These are phyloP conservation scores for Seriola rivoliana DNA, from an alignment of 2,113 vertebrate genomes.

Conservation along the genomic window DNA sequence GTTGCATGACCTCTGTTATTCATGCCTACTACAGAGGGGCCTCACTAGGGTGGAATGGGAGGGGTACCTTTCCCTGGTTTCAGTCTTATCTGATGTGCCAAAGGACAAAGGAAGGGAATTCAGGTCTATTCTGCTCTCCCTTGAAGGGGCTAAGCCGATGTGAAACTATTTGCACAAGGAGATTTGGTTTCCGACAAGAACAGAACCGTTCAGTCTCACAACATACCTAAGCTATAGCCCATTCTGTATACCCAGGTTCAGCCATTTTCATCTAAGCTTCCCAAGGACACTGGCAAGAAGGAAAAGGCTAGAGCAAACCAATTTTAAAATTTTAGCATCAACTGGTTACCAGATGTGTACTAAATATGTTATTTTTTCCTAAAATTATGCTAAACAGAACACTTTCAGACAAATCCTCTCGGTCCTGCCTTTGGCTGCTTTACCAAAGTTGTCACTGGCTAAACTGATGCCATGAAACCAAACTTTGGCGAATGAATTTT, in stretches of 20 bases:
- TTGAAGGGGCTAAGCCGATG: constrained; percentile 26
- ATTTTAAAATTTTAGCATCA: not conserved
- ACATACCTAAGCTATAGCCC: not conserved
- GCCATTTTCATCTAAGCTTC: not conserved
- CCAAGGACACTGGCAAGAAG: not conserved
- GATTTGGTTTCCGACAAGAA: constrained; percentile 33
- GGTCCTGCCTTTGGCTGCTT: not conserved
- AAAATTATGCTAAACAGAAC: not conserved
- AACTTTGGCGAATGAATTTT: not conserved
- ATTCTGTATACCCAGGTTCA: not conserved
- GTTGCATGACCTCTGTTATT: constrained; percentile 52
- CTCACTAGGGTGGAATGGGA: constrained; percentile 28
- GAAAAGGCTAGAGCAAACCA: not conserved
- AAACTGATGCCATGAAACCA: not conserved
- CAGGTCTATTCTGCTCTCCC: constrained; percentile 14
- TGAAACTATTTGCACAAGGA: constrained; percentile 14
- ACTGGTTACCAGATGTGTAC: not conserved
- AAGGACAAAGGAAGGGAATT: constrained; percentile 46
- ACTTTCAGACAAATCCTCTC: too few relatives aligned
- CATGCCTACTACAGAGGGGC: constrained; percentile 50
- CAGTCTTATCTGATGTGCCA: constrained; percentile 56
- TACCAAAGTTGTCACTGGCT: not conserved
- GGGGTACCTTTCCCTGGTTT: constrained; percentile 35
- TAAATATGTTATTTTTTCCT: not conserved
- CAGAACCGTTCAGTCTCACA: not conserved